Percentiles rank a stretch among this genome's conserved stretches.
Evolutionary conservation across 2,113 vertebrate genomes (phyloP).

Genomic region (Bufo gargarizans): DNA sequence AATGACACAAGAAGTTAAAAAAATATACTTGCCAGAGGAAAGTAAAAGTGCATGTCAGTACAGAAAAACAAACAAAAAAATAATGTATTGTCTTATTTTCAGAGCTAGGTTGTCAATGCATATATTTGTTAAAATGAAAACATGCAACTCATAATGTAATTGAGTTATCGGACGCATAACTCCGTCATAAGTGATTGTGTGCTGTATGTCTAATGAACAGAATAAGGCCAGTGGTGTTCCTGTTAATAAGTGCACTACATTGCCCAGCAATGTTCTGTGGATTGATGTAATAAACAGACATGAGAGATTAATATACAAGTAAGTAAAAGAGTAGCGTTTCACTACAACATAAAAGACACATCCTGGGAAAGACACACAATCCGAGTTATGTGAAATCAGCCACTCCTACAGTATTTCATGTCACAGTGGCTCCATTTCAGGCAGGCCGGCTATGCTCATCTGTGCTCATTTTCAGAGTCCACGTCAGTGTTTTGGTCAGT

Average conservation of each 20-base stretch:
- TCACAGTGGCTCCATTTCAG: too few relatives aligned
- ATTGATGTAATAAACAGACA: not conserved
- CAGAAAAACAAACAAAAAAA: too few relatives aligned
- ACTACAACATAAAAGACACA: not conserved
- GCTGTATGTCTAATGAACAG: not conserved
- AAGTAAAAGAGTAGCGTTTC: not conserved
- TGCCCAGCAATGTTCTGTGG: conserved; percentile 26
- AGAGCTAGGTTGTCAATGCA: not conserved
- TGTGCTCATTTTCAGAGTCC: too few relatives aligned
- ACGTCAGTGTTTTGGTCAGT: too few relatives aligned
- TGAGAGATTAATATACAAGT: not conserved
- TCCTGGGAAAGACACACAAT: too few relatives aligned
- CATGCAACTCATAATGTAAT: not conserved
- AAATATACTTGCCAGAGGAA: not conserved
- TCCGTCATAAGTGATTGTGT: not conserved
- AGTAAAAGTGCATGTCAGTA: not conserved
- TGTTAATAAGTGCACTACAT: not conserved
- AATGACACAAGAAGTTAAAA: too few relatives aligned
- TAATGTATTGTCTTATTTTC: too few relatives aligned
- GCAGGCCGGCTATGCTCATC: too few relatives aligned
- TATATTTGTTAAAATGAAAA: not conserved
- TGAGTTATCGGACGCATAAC: not conserved
- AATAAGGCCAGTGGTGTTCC: not conserved
- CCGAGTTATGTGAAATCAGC: too few relatives aligned
- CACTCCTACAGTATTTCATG: too few relatives aligned